Conservation (phyloP, 2,797 vertebrate species). For the Artibeus lituratus region DNA sequence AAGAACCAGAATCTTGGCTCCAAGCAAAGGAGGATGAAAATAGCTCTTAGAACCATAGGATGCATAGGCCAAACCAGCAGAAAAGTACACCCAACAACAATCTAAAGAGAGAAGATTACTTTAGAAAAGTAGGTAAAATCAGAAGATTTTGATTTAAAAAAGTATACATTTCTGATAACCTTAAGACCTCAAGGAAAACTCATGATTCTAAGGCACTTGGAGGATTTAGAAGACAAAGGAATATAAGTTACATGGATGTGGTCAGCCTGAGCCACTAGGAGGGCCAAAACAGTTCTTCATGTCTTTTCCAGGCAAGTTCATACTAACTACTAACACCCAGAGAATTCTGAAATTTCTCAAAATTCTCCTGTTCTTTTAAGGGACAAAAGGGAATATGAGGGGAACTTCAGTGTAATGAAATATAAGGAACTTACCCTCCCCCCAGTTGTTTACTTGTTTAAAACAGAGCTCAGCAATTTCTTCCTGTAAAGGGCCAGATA, state of each 20-base stretch:
- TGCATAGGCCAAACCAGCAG: neutral
- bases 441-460: neutral
- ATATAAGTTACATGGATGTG: neutral
- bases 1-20: neutral
- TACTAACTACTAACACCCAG: neutral
- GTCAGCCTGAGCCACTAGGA: neutral
- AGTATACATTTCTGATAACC: neutral
- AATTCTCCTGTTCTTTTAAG: neutral
- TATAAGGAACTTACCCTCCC: neutral
- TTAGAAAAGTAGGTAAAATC: neutral
- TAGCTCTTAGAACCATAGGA: neutral
- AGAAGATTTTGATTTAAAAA: neutral
- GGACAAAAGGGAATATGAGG: neutral
- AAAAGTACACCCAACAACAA: neutral
- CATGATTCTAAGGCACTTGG: neutral
- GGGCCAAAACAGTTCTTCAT: neutral
- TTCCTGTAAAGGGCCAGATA: neutral
- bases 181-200: neutral
- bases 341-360: constrained; percentile 16
- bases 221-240: neutral
- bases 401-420: neutral
- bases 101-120: neutral
- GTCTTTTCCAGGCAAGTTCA: neutral
- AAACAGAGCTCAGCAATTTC: neutral
- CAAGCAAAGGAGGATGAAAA: neutral